Evolutionary conservation across 2,113 vertebrate species (phyloP).

Genomic region (Heptranchias perlo): DNA sequence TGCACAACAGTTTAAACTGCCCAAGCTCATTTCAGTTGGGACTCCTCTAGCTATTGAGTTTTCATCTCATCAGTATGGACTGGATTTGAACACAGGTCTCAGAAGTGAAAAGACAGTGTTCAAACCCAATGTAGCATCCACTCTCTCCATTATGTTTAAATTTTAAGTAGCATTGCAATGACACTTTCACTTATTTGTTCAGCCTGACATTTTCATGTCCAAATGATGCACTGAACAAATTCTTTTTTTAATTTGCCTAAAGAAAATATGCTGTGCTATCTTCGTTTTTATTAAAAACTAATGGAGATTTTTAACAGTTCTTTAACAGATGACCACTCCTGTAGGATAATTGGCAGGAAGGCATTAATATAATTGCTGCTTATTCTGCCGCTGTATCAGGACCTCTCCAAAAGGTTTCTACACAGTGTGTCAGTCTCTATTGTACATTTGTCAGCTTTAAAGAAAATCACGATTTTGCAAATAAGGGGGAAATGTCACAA

Average conservation of each 20-base stretch:
- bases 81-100: neutral
- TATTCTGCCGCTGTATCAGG: neutral
- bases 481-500: neutral
- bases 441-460: neutral
- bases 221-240: neutral
- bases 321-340: neutral
- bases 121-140: neutral
- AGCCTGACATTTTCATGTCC: neutral
- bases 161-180: neutral
- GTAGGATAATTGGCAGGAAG: neutral
- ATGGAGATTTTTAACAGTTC: neutral
- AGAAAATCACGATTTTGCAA: neutral
- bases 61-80: neutral
- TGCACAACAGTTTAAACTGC: neutral
- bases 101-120: neutral
- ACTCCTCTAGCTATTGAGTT: neutral
- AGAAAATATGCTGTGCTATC: neutral
- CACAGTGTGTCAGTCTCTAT: neutral
- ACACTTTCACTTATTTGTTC: neutral
- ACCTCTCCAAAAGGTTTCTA: neutral
- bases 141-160: neutral
- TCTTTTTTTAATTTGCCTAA: neutral
- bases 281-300: neutral
- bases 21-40: neutral
- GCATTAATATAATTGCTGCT: neutral